phyloP scores from a whole-genome alignment of 2,797 vertebrate species.

The Acanthopagrus latus region DNA sequence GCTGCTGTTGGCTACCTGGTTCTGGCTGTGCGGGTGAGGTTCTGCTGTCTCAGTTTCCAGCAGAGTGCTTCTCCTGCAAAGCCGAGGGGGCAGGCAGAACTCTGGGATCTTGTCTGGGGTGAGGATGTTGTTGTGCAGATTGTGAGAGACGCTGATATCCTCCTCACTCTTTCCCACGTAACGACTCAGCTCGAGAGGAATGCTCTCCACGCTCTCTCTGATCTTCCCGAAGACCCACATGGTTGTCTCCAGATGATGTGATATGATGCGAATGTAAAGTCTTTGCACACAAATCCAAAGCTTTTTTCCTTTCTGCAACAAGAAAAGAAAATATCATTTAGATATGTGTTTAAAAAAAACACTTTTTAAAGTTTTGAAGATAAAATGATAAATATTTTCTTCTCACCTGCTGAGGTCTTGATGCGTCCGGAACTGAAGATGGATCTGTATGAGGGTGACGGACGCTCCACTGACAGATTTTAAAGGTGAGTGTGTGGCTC shows the following conservation, averaged over 20 bases:
- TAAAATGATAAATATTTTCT: constrained; percentile 13
- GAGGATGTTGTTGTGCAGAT: constrained; percentile 81
- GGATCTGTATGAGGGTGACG: constrained; percentile 28
- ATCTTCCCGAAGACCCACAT: constrained; percentile 83
- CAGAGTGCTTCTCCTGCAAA: constrained; percentile 63
- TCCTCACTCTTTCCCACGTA: constrained; percentile 64
- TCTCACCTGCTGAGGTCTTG: constrained; percentile 54
- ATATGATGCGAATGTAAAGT: neutral
- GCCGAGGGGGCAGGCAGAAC: constrained; percentile 81
- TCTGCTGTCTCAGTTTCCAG: constrained; percentile 39
- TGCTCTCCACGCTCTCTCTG: constrained; percentile 73
- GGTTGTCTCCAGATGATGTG: constrained; percentile 19
- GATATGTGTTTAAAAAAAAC: constrained; percentile 1
- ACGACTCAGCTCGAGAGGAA: constrained; percentile 71
- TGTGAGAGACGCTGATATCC: constrained; percentile 55
- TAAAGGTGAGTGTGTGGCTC: constrained; percentile 54
- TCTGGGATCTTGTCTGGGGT: constrained; percentile 84
- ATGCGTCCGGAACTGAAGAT: constrained; percentile 25
- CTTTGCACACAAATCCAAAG: constrained; percentile 7
- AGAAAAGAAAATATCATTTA: constrained; percentile 6
- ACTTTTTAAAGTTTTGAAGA: constrained; percentile 7
- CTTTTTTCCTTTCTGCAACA: constrained; percentile 17
- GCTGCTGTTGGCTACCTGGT: constrained; percentile 19
- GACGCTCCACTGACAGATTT: constrained; percentile 40
- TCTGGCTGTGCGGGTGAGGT: constrained; percentile 1